Percentiles rank a stretch among this genome's conserved stretches.
Evolutionary conservation across 2,888 invertebrate genomes (phyloP).

Genomic region (Amiota mariae): DNA sequence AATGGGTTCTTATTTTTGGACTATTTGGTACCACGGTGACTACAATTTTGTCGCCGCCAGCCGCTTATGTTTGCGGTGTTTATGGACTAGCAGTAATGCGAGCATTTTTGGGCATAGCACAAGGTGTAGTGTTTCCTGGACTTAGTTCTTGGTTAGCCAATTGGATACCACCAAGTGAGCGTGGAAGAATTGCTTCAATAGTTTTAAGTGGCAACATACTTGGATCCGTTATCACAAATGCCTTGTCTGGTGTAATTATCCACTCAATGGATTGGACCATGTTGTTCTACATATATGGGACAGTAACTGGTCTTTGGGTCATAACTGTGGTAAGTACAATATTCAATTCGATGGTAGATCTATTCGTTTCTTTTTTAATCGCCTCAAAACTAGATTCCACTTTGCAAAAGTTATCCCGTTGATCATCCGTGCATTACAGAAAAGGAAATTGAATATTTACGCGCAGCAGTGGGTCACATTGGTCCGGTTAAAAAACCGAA

Average conservation of each 20-base stretch:
- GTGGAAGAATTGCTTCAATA: slow-evolving; percentile 82
- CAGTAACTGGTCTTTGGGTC: slow-evolving; percentile 75
- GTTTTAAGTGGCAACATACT: slow-evolving; percentile 84
- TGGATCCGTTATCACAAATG: slow-evolving; percentile 76
- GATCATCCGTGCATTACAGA: slow-evolving; percentile 82
- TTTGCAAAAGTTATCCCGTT: slow-evolving; percentile 79
- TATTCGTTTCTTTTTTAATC: neutral
- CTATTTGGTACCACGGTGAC: slow-evolving; percentile 80
- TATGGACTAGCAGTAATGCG: slow-evolving; percentile 79
- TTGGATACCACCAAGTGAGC: slow-evolving; percentile 84
- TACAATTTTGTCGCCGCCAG: slow-evolving; percentile 35
- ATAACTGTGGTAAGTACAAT: slow-evolving; percentile 76
- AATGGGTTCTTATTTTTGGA: slow-evolving; percentile 84
- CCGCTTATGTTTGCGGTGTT: slow-evolving; percentile 52
- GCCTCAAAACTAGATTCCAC: slow-evolving; percentile 70
- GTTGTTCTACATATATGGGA: slow-evolving; percentile 84
- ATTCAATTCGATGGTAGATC: slow-evolving; percentile 63
- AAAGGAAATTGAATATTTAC: slow-evolving; percentile 79
- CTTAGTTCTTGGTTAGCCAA: slow-evolving; percentile 83
- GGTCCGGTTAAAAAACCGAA: slow-evolving; percentile 74
- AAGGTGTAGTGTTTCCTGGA: slow-evolving; percentile 88
- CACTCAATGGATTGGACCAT: slow-evolving; percentile 80
- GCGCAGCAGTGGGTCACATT: slow-evolving; percentile 76
- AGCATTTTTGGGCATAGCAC: slow-evolving; percentile 84
- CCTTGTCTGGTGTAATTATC: slow-evolving; percentile 80